Evolutionary conservation across 2,797 vertebrate genomes (phyloP), one percentile per base, ranked within the genome.

Genomic region (Anguilla obscura): DNA sequence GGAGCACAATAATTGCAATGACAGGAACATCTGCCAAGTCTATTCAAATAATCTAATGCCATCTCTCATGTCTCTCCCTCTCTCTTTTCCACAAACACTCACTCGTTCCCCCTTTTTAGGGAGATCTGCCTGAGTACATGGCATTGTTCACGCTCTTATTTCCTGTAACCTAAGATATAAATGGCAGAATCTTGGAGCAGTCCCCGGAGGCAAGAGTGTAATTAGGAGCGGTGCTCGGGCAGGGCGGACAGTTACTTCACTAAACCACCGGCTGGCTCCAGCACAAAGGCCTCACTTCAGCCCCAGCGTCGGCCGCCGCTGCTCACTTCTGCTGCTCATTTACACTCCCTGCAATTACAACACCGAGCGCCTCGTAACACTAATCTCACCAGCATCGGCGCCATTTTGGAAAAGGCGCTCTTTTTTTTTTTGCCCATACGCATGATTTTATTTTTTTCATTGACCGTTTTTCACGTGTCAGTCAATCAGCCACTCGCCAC

Each of bases 151-250:
- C 45, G n/a, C 9, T 21, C 79, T 9, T n/a, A 27, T n/a, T 82
- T 50, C 79, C 79, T 50, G 79, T 82, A 82, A 82, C 79, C 79
- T n/a, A 82, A 82, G 79, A 50, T 50, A 82, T 82, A 50, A 82
- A 82, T 21, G 40, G 36, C 1, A 6, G 40, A 10, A 50, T 82
- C 21, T n/a, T 50, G 45, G 79, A 50, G 79, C 40, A 3, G 18
- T 50, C 45, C 79, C 79, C 45, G 10, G 79, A 48, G 79, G 40
- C 36, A 24, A n/a, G 10, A 50, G 45, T 24, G 8, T 24, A 82
- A 50, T 50, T 82, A n/a, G 79, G 24, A 45, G 24, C 18, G 27
- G 18, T n/a, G 79, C 50, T 50, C 18, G 3, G 79, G 40, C 45
- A 16, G 33, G 30, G 74, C 10, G 27, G 33, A 40, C 12, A 0